phyloP scores from a whole-genome alignment of 1,140 invertebrate genomes.

The Bactericera cockerelli region DNA sequence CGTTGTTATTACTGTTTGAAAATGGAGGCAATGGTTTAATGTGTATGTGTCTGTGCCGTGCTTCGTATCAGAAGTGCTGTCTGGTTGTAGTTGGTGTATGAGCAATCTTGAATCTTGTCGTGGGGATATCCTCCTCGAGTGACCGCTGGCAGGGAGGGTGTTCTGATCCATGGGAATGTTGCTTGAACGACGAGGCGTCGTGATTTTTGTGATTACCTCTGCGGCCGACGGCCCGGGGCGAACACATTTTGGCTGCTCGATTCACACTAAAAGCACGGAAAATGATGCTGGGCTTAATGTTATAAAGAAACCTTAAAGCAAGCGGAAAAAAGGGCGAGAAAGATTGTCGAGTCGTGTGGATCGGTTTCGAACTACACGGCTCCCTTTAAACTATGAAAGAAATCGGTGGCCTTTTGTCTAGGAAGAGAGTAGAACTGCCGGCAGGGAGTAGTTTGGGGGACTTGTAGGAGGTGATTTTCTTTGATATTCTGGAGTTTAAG shows the following conservation, averaged over 20 bases:
- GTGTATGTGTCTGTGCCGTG: conserved; percentile 85
- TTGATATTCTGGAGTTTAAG: too few relatives aligned
- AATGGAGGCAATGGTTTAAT: too few relatives aligned
- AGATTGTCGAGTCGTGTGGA: too few relatives aligned
- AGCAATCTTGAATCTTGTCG: conserved; percentile 75
- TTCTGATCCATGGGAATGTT: conserved; percentile 91
- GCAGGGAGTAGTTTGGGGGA: too few relatives aligned
- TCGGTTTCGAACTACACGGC: too few relatives aligned
- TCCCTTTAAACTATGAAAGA: too few relatives aligned
- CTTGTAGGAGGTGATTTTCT: too few relatives aligned
- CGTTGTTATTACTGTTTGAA: too few relatives aligned
- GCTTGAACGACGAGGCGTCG: conserved; percentile 83
- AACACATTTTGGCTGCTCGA: conserved; percentile 36
- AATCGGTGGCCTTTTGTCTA: too few relatives aligned
- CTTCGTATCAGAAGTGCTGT: conserved; percentile 92
- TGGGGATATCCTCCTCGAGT: conserved; percentile 55
- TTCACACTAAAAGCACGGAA: conserved; percentile 5
- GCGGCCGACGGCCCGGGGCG: conserved; percentile 57
- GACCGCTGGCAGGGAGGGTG: conserved; percentile 73
- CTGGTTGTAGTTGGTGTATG: conserved; percentile 82
- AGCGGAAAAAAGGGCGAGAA: too few relatives aligned
- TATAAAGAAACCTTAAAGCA: too few relatives aligned
- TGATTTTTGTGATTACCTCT: conserved; percentile 63
- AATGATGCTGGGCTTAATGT: conserved; percentile 29
- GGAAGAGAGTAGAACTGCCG: too few relatives aligned